A percentile compares a stretch with the other conserved stretches of the same genome.
Evolutionary conservation across 1,140 invertebrate species (phyloP).

Genomic region (Spodoptera frugiperda): DNA sequence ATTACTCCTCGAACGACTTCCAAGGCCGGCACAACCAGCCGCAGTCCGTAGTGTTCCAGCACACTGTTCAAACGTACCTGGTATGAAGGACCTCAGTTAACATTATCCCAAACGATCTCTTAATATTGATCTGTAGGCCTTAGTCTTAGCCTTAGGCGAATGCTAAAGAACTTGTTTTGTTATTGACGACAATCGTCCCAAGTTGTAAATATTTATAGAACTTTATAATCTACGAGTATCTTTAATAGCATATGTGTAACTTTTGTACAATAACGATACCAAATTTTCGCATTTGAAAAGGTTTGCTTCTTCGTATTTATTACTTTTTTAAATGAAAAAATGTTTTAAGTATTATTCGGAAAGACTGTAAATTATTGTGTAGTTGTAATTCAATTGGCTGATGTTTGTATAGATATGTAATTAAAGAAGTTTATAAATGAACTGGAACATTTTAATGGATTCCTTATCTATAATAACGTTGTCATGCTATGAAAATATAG

Average conservation of each 20-base stretch:
- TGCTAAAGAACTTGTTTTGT: conserved; percentile 70
- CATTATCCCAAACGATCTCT: conserved; percentile 70
- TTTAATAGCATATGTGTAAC: conserved; percentile 71
- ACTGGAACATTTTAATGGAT: conserved; percentile 62
- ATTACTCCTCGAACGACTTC: conserved; percentile 87
- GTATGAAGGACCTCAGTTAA: conserved; percentile 70
- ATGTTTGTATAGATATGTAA: conserved; percentile 83
- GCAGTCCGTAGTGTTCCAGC: conserved; percentile 79
- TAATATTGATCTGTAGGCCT: conserved; percentile 66
- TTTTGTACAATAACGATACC: conserved; percentile 86
- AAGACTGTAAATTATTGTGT: conserved; percentile 86
- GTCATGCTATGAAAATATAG: conserved; percentile 35
- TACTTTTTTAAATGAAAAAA: conserved; percentile 74
- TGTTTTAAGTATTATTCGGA: conserved; percentile 83
- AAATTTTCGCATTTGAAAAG: conserved; percentile 83
- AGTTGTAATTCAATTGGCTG: conserved; percentile 80
- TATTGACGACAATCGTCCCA: conserved; percentile 70
- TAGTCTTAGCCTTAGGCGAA: conserved; percentile 68
- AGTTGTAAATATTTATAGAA: conserved; percentile 78
- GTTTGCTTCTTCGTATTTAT: conserved; percentile 83
- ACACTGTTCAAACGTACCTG: conserved; percentile 85
- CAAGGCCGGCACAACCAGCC: conserved; percentile 78
- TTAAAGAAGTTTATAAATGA: conserved; percentile 83
- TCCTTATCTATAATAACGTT: conserved; percentile 21
- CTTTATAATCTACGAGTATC: conserved; percentile 55